Conservation (phyloP, 2,797 vertebrate species). For the Chromis chromis region DNA sequence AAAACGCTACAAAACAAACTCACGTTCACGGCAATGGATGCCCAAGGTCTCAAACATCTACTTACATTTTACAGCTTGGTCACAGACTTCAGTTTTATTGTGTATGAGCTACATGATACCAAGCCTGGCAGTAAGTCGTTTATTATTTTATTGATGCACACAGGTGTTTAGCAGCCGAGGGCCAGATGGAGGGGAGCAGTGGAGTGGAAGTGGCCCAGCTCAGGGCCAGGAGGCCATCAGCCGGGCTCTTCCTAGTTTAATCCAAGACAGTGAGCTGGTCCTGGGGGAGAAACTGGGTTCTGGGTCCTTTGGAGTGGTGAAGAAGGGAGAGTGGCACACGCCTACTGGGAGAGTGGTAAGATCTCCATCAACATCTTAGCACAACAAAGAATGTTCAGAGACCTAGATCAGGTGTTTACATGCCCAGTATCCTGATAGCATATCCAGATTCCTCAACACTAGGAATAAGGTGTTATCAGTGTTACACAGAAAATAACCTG, state of each 20-base stretch:
- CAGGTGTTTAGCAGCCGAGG: constrained; percentile 75
- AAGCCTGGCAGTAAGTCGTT: not conserved
- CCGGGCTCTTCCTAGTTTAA: constrained; percentile 85
- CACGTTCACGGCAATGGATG: constrained; percentile 80
- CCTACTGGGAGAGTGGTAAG: constrained; percentile 86
- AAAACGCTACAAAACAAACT: constrained; percentile 80
- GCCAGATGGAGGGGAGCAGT: constrained; percentile 75
- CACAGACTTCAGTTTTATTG: not conserved
- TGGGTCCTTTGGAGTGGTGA: constrained; percentile 91
- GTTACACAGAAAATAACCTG: too few species aligned
- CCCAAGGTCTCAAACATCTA: constrained; percentile 80
- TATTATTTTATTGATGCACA: not conserved
- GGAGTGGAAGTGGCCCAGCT: constrained; percentile 28
- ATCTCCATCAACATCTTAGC: not conserved
- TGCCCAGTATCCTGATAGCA: too few species aligned
- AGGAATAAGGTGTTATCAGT: too few species aligned
- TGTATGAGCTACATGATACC: not conserved
- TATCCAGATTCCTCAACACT: too few species aligned
- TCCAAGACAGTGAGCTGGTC: constrained; percentile 88
- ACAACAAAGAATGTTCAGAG: too few species aligned
- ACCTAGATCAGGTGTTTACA: too few species aligned
- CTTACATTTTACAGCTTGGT: not conserved
- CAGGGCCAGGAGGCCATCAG: constrained; percentile 55
- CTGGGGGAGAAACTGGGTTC: constrained; percentile 88
- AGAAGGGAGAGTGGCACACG: constrained; percentile 87